Conservation (phyloP, 1,140 invertebrate species). For the Acromyrmex heyeri region DNA sequence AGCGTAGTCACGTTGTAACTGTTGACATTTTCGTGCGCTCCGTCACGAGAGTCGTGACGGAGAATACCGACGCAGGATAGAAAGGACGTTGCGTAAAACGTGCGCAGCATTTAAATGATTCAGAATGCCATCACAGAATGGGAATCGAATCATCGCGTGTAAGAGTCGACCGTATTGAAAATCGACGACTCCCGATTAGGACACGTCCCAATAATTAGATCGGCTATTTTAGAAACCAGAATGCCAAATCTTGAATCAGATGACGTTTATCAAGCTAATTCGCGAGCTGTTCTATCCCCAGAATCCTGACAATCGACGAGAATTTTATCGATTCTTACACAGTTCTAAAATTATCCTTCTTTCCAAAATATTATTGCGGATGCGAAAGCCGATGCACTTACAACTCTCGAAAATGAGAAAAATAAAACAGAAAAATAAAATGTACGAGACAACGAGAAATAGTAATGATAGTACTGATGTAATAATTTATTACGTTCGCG, state of each 20-base stretch:
- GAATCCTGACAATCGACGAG: neutral
- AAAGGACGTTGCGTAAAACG: constrained; percentile 70
- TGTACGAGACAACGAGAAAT: neutral
- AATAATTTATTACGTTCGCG: no score
- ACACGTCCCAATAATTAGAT: neutral
- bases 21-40: constrained; percentile 73
- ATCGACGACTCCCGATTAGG: constrained; percentile 19
- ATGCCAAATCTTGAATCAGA: neutral
- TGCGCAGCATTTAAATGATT: constrained; percentile 67
- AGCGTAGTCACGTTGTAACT: constrained; percentile 69
- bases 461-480: no score
- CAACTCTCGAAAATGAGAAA: neutral
- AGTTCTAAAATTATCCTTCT: neutral
- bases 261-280: neutral
- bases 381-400: neutral
- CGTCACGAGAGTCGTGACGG: constrained; percentile 63
- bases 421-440: neutral
- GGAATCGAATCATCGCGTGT: constrained; percentile 36
- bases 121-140: constrained; percentile 40
- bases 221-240: neutral
- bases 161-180: neutral
- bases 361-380: neutral
- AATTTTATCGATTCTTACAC: neutral
- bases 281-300: neutral
- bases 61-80: constrained; percentile 67